A percentile compares a stretch with the other conserved stretches of the same genome.
Conservation (phyloP, 2,113 vertebrate species). For the Apteryx owenii region DNA sequence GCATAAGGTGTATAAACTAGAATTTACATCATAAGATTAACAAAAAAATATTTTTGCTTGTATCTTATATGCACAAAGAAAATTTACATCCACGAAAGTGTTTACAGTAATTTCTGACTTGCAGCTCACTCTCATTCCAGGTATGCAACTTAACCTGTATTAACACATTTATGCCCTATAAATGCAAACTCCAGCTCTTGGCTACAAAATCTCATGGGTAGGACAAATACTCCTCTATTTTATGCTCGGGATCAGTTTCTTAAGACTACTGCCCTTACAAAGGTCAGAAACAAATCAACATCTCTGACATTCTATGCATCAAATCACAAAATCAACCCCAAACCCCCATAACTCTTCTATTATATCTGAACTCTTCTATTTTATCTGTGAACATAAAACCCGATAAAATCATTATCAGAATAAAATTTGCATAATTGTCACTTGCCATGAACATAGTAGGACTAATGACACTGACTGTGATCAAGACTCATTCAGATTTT, state of each 20-base stretch:
- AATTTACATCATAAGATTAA: not conserved
- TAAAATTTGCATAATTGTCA: not conserved
- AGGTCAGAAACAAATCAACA: not conserved
- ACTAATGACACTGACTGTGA: not conserved
- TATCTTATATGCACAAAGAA: not conserved
- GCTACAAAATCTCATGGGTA: not conserved
- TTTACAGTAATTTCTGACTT: not conserved
- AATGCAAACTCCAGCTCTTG: not conserved
- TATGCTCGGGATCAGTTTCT: not conserved
- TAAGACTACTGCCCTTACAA: not conserved
- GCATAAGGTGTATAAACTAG: not conserved
- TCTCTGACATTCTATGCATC: not conserved
- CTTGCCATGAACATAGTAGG: not conserved
- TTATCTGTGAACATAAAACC: not conserved
- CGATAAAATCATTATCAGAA: not conserved
- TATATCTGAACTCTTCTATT: not conserved
- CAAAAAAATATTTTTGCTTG: not conserved
- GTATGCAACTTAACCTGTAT: not conserved
- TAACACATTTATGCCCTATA: not conserved
- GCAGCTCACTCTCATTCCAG: not conserved
- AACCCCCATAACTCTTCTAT: not conserved
- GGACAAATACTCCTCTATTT: not conserved
- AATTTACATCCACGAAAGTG: not conserved
- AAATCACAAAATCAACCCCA: not conserved
- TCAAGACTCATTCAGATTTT: not conserved